Base-by-base conservation (phyloP, 1,140 invertebrate species). In the Drosophila nasuta region DNA sequence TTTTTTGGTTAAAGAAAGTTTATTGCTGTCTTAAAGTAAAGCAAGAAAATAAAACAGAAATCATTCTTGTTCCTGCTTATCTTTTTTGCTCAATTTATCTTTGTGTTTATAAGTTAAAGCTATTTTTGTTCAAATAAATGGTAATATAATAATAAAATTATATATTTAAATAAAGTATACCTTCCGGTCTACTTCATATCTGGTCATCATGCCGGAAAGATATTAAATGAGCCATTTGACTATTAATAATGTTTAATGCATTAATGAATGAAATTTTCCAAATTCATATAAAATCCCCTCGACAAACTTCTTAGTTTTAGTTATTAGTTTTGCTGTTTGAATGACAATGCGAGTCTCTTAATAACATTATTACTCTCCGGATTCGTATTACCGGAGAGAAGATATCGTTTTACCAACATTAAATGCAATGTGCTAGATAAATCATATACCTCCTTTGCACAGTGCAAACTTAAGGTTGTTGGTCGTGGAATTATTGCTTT, bases 401-500 rank as follows among this genome's bases (percentile, higher is more conserved):
- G 1, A 1, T 48, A 11, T 5, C 41, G 58, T 11, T 60, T 60
- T 60, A 30, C 43, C 3, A 59, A 59, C 7, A 3, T 59, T 1
- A 13, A 59, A 7, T 59, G 57, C 2, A 25, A 59, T 5, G 13
- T 45, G 3, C n/a, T 59, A 1, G 57, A 60, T 33, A 10, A 25
- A 3, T 25, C 43, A 0, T 60, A 30, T 60, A 2, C 2, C 1
- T 7, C 43, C 43, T 60, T 15, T 46, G 6, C 45, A 11, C 0
- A 46, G 11, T 60, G 58, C 7, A 5, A 48, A 1, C 58, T 60
- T 1, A 60, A 60, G 6, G n/a, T 60, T 11, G 10, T 77, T 10
- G 60, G 59, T 2, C 75, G 78, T 4, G 62, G 70, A 10, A 43
- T 56, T 10, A 38, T 70, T 1, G 70, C 48, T 1, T 8, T 77